A percentile compares a stretch with the other conserved stretches of the same genome.
Conservation (phyloP, 1,140 invertebrate genomes). For the Aphidius ervi region DNA sequence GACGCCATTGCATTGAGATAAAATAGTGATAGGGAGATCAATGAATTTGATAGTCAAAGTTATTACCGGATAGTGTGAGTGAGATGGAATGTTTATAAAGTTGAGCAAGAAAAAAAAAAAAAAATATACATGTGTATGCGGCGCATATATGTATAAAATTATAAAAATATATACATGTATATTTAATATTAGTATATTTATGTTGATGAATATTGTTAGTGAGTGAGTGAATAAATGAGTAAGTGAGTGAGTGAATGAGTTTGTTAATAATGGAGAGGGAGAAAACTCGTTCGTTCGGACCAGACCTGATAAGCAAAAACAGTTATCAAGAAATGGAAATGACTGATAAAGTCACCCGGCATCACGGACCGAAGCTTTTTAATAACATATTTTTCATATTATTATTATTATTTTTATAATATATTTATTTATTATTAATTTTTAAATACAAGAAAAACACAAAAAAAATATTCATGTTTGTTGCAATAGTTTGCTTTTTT, state of each 20-base stretch:
- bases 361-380: constrained; percentile 26
- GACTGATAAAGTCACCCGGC: constrained; percentile 45
- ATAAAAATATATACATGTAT: constrained; percentile 3
- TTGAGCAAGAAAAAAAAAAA: constrained; percentile 22
- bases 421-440: constrained; percentile 3
- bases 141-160: neutral
- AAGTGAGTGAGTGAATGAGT: neutral
- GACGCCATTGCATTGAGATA: constrained; percentile 51
- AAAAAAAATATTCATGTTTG: neutral
- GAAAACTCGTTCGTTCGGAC: constrained; percentile 32
- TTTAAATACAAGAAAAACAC: neutral
- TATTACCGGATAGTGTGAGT: constrained; percentile 54
- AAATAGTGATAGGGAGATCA: constrained; percentile 54
- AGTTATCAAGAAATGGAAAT: constrained; percentile 56
- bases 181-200: neutral
- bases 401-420: constrained; percentile 3
- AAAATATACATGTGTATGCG: too few relatives aligned
- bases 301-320: constrained; percentile 48
- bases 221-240: neutral
- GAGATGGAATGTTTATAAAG: constrained; percentile 31
- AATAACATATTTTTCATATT: constrained; percentile 29
- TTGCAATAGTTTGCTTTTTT: neutral
- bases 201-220: too few relatives aligned
- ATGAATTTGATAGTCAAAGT: constrained; percentile 53
- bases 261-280: neutral